phyloP scores from a whole-genome alignment of 2,888 invertebrate species.

The Clivina fossor region DNA sequence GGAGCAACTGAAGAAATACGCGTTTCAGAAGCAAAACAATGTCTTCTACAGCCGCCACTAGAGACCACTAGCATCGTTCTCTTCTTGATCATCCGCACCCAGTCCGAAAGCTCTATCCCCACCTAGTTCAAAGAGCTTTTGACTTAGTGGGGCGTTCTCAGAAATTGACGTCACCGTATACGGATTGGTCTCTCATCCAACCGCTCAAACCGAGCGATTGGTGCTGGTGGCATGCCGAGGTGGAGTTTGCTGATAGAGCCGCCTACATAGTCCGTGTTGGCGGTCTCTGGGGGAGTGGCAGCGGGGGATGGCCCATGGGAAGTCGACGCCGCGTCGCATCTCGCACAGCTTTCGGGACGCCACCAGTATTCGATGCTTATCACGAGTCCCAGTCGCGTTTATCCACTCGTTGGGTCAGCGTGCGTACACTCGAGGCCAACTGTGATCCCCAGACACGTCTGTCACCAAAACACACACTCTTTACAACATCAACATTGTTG shows the following conservation, averaged over 20 bases:
- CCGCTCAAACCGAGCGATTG: slow-evolving; percentile 47
- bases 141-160: slow-evolving; percentile 45
- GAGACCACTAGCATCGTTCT: slow-evolving; percentile 49
- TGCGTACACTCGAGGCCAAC: slow-evolving; percentile 47
- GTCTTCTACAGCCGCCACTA: slow-evolving; percentile 45
- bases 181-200: slow-evolving; percentile 43
- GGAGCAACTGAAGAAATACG: slow-evolving; percentile 37
- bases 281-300: slow-evolving; percentile 55
- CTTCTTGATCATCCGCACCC: slow-evolving; percentile 32
- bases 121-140: slow-evolving; percentile 39
- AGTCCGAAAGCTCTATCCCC: slow-evolving; percentile 42
- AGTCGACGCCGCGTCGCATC: slow-evolving; percentile 46
- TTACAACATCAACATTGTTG: slow-evolving; percentile 14
- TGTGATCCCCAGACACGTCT: slow-evolving; percentile 33
- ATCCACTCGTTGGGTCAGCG: slow-evolving; percentile 49
- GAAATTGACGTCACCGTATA: slow-evolving; percentile 36
- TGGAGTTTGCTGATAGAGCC: slow-evolving; percentile 37
- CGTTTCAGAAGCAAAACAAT: slow-evolving; percentile 27
- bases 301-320: slow-evolving; percentile 51
- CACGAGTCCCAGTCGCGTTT: slow-evolving; percentile 36
- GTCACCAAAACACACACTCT: slow-evolving; percentile 12
- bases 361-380: slow-evolving; percentile 25
- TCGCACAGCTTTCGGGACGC: slow-evolving; percentile 37
- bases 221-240: slow-evolving; percentile 44
- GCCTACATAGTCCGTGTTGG: slow-evolving; percentile 21